Base-by-base conservation (phyloP, 92 coral and sea anemone species). In the Diadumene lineata region DNA sequence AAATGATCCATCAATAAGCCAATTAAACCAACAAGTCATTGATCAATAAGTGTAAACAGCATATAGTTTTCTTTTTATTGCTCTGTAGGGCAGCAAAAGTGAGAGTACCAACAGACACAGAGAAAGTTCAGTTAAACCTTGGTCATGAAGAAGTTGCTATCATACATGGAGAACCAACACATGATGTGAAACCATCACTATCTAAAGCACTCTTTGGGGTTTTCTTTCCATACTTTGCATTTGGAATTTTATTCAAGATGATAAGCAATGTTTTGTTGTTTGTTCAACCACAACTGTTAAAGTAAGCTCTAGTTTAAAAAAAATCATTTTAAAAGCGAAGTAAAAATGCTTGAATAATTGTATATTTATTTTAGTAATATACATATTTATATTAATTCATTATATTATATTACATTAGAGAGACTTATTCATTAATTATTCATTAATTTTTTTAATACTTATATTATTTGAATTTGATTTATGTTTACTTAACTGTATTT, bases 251-350 rank as follows among this genome's bases (percentile, higher is more conserved):
- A 56, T 76, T 82, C 75, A 90, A 90, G 72, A 82, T 93, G 29
- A 27, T 81, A 32, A 64, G 84, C 50, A 90, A 78, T 68, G 66
- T 69, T 16, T 50, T 93, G 73, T 34, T 93, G 70, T 90, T 93
- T 77, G 82, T 87, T 51, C 98, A 93, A 56, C 98, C 98, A 0
- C 88, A 93, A 43, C 87, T 93, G 6, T 64, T 93, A 29, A 85
- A 96, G 98, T 93, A 81, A 34, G 88, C 19, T 3, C 61, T 13
- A 16, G 22, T 33, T 23, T n/a, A n/a, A n/a, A n/a, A n/a, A n/a
- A n/a, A n/a, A n/a, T n/a, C n/a, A n/a, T n/a, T n/a, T n/a, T n/a
- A n/a, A n/a, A n/a, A n/a, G n/a, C n/a, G n/a, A n/a, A n/a, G n/a
- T n/a, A n/a, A n/a, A n/a, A n/a, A n/a, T n/a, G n/a, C n/a, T n/a